Percentiles rank a stretch among this genome's conserved stretches.
Evolutionary conservation across 2,797 vertebrate species (phyloP).

Genomic region (Rhincodon typus): DNA sequence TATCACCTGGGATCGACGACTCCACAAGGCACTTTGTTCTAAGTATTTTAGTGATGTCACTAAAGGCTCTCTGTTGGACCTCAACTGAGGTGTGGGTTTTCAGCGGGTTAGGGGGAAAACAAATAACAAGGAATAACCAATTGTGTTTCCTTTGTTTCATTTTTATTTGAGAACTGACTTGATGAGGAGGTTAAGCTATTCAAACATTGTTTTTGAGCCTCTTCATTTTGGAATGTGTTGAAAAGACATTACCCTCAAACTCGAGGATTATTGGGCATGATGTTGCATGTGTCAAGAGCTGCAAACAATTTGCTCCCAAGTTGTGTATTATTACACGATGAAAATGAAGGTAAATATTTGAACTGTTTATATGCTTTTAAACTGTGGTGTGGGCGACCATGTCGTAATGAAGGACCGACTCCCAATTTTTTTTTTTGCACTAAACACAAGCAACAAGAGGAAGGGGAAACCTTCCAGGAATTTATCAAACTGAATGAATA

Average conservation of each 20-base stretch:
- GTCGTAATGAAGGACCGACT: constrained; percentile 19
- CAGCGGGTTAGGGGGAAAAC: constrained; percentile 22
- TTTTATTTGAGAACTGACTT: neutral
- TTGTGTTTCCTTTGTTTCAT: neutral
- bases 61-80: constrained; percentile 52
- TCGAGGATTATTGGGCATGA: constrained; percentile 22
- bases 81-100: constrained; percentile 43
- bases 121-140: neutral
- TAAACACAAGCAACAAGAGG: constrained; percentile 9
- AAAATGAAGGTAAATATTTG: constrained; percentile 36
- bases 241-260: constrained; percentile 16
- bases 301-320: constrained; percentile 29
- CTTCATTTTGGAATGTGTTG: constrained; percentile 26
- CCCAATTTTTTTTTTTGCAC: constrained; percentile 26
- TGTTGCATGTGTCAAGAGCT: constrained; percentile 33
- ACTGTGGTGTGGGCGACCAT: constrained; percentile 30
- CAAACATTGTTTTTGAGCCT: constrained; percentile 28
- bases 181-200: constrained; percentile 21
- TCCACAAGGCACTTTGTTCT: neutral
- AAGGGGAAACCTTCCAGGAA: neutral
- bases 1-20: constrained; percentile 67
- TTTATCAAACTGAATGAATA: constrained; percentile 1
- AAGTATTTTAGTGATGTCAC: neutral
- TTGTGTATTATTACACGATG: constrained; percentile 38
- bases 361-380: constrained; percentile 33